Evolutionary conservation across 2,888 invertebrate genomes (phyloP).

Genomic region (Incurvaria masculella): DNA sequence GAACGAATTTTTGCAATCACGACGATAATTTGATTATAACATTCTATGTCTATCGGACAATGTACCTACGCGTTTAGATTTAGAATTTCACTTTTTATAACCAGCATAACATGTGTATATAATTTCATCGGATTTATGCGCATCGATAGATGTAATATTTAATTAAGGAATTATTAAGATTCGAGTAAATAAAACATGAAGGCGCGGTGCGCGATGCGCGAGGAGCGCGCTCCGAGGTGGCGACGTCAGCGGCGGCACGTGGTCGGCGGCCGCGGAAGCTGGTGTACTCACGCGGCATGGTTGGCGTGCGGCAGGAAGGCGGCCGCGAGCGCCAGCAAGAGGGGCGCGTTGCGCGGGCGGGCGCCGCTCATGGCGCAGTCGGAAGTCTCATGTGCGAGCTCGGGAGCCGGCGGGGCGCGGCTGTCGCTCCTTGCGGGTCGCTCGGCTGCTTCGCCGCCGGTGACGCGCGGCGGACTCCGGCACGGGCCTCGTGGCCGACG

Average conservation of each 20-base stretch:
- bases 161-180: too few species aligned
- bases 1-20: too few species aligned
- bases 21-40: too few species aligned
- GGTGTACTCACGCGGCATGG: conserved; percentile 60
- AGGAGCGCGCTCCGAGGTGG: background rate
- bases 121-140: too few species aligned
- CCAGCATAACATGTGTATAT: too few species aligned
- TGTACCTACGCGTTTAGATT: too few species aligned
- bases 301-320: conserved; percentile 56
- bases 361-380: conserved; percentile 49
- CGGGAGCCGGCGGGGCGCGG: conserved; percentile 27
- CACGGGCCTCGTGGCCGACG: conserved; percentile 30
- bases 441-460: conserved; percentile 22
- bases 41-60: too few species aligned
- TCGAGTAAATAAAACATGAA: too few species aligned
- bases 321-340: conserved; percentile 59
- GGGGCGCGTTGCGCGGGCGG: conserved; percentile 59
- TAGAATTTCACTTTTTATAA: too few species aligned
- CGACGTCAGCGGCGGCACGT: background rate
- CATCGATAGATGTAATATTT: too few species aligned
- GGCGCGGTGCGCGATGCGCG: too few species aligned
- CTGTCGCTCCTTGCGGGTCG: conserved; percentile 10
- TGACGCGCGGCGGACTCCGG: conserved; percentile 27
- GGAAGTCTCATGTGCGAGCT: conserved; percentile 39
- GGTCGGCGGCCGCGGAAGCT: background rate